These are phyloP conservation scores for Dryococelus australis DNA, from an alignment of 2,888 invertebrate species.

Conservation along the genomic window DNA sequence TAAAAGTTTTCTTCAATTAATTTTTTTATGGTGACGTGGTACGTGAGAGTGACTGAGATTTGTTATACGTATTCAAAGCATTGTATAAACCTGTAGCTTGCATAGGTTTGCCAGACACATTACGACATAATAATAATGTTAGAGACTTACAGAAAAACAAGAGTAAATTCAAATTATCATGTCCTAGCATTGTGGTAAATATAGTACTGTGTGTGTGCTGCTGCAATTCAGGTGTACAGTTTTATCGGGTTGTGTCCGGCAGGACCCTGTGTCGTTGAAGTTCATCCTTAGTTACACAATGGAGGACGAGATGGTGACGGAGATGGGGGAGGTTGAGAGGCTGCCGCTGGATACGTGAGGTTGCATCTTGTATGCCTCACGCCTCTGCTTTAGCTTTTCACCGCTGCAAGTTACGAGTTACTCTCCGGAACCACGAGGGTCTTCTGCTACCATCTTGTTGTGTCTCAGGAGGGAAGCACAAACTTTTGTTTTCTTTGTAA, in stretches of 20 bases:
- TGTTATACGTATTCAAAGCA: too few species aligned
- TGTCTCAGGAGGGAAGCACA: neutral
- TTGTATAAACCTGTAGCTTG: too few species aligned
- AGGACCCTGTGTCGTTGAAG: constrained; percentile 67
- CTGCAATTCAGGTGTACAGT: too few species aligned
- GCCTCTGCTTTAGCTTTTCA: neutral
- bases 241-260: constrained; percentile 38
- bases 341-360: constrained; percentile 59
- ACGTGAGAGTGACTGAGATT: too few species aligned
- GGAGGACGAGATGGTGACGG: constrained; percentile 78
- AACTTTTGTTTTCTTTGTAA: neutral
- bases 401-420: neutral
- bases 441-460: neutral
- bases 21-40: too few species aligned
- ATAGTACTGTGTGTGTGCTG: too few species aligned
- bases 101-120: too few species aligned
- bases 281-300: constrained; percentile 81
- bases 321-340: constrained; percentile 75
- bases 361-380: neutral
- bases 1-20: too few species aligned
- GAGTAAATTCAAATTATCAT: too few species aligned
- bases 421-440: neutral
- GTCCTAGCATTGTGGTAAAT: too few species aligned
- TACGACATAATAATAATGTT: too few species aligned
- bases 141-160: too few species aligned